These are phyloP conservation scores for Alentia gelatinosa DNA, from an alignment of 2,888 invertebrate species.

Conservation along the genomic window DNA sequence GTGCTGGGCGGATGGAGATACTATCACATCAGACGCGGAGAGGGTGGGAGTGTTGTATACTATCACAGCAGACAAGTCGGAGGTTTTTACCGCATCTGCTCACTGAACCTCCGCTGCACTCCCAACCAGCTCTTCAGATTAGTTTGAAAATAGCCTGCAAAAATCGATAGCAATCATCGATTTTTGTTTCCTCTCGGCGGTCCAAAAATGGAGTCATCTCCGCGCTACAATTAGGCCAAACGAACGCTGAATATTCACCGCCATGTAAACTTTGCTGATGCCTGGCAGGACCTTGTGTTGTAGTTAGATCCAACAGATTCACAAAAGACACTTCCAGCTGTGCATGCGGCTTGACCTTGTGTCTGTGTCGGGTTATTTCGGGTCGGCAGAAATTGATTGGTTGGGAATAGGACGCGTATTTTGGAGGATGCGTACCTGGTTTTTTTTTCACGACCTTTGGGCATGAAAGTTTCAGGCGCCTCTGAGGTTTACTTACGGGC, in stretches of 20 bases:
- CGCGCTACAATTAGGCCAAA: background rate
- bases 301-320: background rate
- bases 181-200: background rate
- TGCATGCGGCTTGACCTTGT: background rate
- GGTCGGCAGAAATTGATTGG: background rate
- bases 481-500: no score
- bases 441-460: no score
- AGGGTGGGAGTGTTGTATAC: no score
- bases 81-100: no score
- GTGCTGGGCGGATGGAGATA: no score
- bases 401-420: background rate
- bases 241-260: background rate
- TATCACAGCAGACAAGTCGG: no score
- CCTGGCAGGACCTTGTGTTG: no score
- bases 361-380: background rate
- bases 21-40: no score
- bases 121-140: background rate
- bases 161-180: background rate
- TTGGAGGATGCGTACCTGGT: no score
- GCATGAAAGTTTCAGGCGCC: no score
- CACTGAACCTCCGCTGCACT: background rate
- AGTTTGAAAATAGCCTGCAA: background rate
- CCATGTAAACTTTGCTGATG: background rate
- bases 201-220: background rate
- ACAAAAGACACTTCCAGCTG: background rate